Evolutionary conservation across 2,888 invertebrate genomes (phyloP).

Genomic region (Euplagia quadripunctaria): DNA sequence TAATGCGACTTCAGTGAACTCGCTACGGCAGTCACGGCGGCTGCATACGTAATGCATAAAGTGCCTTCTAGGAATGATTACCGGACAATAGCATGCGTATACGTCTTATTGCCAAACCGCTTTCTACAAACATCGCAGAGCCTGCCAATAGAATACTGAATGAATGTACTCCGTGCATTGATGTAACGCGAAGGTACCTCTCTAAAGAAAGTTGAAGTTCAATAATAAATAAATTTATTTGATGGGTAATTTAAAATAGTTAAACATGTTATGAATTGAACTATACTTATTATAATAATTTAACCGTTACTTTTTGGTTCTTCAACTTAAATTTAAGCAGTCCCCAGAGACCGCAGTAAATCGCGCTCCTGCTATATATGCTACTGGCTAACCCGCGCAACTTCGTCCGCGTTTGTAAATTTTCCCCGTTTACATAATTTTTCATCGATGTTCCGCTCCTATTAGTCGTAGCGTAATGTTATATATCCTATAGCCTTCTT

Average conservation of each 20-base stretch:
- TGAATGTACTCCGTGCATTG: slow-evolving; percentile 61
- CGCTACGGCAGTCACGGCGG: slow-evolving; percentile 73
- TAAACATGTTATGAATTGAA: slow-evolving; percentile 19
- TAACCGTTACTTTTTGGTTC: neutral
- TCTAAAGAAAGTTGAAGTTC: slow-evolving; percentile 39
- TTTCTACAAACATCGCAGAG: slow-evolving; percentile 80
- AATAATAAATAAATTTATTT: slow-evolving; percentile 15
- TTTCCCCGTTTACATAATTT: too few species aligned
- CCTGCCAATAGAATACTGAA: slow-evolving; percentile 76
- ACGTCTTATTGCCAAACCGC: slow-evolving; percentile 84
- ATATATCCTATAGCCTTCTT: too few species aligned
- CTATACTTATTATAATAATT: neutral
- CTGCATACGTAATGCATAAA: slow-evolving; percentile 75
- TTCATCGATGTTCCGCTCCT: too few species aligned
- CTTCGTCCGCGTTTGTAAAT: too few species aligned
- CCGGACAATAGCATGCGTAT: slow-evolving; percentile 81
- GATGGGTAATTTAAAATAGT: neutral
- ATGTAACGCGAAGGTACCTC: slow-evolving; percentile 42
- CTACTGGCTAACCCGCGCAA: too few species aligned
- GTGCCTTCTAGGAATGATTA: slow-evolving; percentile 84
- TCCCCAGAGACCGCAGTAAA: neutral
- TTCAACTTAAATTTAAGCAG: neutral
- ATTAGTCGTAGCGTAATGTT: too few species aligned
- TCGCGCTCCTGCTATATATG: neutral
- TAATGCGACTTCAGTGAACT: slow-evolving; percentile 40